phyloP scores from a whole-genome alignment of 2,797 vertebrate genomes.

The Hypotaenidia philippensis region DNA sequence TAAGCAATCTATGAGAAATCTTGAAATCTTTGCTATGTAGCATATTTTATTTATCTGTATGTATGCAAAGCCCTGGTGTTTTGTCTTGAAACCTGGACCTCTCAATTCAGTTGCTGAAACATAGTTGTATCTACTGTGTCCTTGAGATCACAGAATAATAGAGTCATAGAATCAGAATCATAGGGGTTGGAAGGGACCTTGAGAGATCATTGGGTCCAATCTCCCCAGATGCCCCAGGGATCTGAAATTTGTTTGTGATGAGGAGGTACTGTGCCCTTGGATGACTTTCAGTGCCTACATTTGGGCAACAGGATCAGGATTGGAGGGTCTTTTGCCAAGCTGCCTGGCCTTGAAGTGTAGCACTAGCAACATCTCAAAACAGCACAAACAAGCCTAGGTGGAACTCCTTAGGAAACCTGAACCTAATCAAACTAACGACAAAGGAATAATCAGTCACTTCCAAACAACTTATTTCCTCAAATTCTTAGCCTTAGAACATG shows the following conservation, averaged over 20 bases:
- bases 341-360: not conserved
- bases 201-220: too few relatives aligned
- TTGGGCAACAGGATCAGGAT: not conserved
- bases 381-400: not conserved
- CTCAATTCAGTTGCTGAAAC: not conserved
- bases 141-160: not conserved
- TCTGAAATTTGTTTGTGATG: not conserved
- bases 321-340: not conserved
- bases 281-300: not conserved
- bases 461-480: not conserved
- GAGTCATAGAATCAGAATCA: too few relatives aligned
- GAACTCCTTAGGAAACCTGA: not conserved
- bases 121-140: not conserved
- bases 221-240: not conserved
- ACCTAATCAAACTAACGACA: not conserved
- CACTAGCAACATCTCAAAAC: not conserved
- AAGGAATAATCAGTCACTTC: not conserved
- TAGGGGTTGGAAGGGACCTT: too few relatives aligned
- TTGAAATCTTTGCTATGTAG: not conserved
- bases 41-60: not conserved
- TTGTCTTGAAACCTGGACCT: not conserved
- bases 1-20: not conserved
- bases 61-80: not conserved
- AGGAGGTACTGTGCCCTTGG: not conserved
- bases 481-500: not conserved